Evolutionary conservation across 2,888 invertebrate species (phyloP).

Genomic region (Argyresthia albistria): DNA sequence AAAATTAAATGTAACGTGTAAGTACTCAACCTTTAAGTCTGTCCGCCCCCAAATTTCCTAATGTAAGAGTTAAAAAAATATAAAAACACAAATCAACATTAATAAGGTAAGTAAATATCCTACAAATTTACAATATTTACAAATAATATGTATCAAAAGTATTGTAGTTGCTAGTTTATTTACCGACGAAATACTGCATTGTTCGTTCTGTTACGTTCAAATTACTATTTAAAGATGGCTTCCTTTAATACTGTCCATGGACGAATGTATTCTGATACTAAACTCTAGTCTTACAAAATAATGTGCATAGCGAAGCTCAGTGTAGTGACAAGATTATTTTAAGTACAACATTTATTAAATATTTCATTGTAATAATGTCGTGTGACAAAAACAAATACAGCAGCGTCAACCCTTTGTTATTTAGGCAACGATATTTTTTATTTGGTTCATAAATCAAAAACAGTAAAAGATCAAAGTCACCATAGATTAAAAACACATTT

Average conservation of each 20-base stretch:
- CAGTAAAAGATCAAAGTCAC: too few species aligned
- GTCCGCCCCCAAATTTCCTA: conserved; percentile 7
- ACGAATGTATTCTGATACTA: conserved; percentile 29
- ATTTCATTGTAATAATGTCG: background rate
- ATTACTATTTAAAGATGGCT: conserved; percentile 17
- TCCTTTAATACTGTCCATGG: conserved; percentile 41
- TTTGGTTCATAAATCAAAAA: too few species aligned
- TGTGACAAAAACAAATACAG: too few species aligned
- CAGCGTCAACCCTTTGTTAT: too few species aligned
- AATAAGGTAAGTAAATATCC: conserved; percentile 41
- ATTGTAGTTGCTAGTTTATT: conserved; percentile 39
- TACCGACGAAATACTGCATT: conserved; percentile 57
- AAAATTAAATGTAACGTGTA: conserved; percentile 19
- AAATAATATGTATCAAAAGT: conserved; percentile 49
- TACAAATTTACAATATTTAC: conserved; percentile 62
- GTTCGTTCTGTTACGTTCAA: conserved; percentile 28
- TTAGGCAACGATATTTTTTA: too few species aligned
- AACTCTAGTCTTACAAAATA: conserved; percentile 29
- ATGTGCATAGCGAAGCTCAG: conserved; percentile 52
- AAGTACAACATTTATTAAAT: conserved; percentile 25
- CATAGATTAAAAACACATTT: too few species aligned
- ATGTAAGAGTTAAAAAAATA: conserved; percentile 9
- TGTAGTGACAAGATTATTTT: conserved; percentile 34
- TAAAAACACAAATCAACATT: conserved; percentile 43
- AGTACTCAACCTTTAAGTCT: conserved; percentile 13